Percentiles rank a stretch among this genome's conserved stretches.
phyloP scores from a whole-genome alignment of 2,797 vertebrate species.

The Leptodactylus fallax region DNA sequence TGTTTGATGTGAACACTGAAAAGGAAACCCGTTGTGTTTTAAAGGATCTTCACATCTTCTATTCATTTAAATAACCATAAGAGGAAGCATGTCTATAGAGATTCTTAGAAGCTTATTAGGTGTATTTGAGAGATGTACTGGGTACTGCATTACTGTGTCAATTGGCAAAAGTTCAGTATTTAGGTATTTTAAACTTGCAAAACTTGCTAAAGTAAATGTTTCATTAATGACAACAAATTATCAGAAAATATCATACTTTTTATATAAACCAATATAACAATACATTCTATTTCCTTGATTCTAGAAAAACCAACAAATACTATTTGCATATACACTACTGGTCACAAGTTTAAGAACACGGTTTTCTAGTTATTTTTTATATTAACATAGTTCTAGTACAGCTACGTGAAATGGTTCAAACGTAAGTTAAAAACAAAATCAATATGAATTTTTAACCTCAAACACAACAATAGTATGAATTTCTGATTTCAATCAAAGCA shows the following conservation, averaged over 20 bases:
- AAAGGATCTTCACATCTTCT: neutral
- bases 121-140: neutral
- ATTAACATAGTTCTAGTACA: no score
- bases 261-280: neutral
- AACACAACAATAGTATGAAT: no score
- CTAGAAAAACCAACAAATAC: neutral
- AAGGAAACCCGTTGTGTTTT: constrained; percentile 23
- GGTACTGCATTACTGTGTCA: neutral
- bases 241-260: neutral
- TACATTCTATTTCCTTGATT: neutral
- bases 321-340: neutral
- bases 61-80: neutral
- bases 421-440: no score
- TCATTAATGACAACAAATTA: neutral
- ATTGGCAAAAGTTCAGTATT: neutral
- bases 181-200: no score
- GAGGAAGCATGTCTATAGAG: neutral
- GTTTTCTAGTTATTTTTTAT: no score
- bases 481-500: no score
- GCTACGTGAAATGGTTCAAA: no score
- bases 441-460: no score
- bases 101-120: constrained; percentile 1
- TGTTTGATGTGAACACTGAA: constrained; percentile 12
- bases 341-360: no score
- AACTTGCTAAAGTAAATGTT: no score